Evolutionary conservation across 2,113 vertebrate genomes (phyloP), one percentile per base, ranked within the genome.

Genomic region (Hippoglossus stenolepis): DNA sequence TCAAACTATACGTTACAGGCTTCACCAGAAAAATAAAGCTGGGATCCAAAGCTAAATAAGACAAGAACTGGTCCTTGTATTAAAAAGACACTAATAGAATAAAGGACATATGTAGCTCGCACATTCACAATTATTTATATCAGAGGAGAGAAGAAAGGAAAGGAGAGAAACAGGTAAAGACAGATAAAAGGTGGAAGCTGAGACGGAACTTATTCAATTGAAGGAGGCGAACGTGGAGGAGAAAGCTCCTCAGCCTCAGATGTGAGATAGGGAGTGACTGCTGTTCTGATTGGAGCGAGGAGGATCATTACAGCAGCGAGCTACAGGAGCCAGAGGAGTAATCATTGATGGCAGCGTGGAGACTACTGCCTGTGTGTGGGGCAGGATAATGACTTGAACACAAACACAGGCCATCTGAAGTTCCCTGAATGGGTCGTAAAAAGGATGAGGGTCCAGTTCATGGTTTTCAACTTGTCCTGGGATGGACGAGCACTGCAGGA

Each of bases 201-300:
- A 66, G 60, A 40, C 63, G 23, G 31, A 56, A 65, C 73, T 56
- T 70, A 63, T 74, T 76, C 43, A 73, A 54, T 31, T 65, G n/a
- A 77, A 65, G 75, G 43, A 51, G 66, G 73, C 66, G 65, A 70
- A 51, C 28, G 60, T 38, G 65, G 40, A 63, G 20, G 20, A 45
- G 71, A 68, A 65, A 69, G 80, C 31, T 57, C 40, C 51, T 76
- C 7, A 24, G 28, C 60, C 54, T 59, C 49, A 65, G 65, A 65
- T 72, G 45, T n/a, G 28, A 63, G 38, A 73, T 61, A 23, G 75
- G 63, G 53, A 73, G 3, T 59, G 80, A 87, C 70, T 77, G 70
- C 20, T 69, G 63, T 49, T 84, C 71, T 64, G 61, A 82, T 74
- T 81, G 78, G 69, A 82, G 45, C 43, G 47, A 75, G 68, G 53